Evolutionary conservation across 2,888 invertebrate genomes (phyloP), one percentile per base, ranked within the genome.

Genomic region (Folsomia candida): DNA sequence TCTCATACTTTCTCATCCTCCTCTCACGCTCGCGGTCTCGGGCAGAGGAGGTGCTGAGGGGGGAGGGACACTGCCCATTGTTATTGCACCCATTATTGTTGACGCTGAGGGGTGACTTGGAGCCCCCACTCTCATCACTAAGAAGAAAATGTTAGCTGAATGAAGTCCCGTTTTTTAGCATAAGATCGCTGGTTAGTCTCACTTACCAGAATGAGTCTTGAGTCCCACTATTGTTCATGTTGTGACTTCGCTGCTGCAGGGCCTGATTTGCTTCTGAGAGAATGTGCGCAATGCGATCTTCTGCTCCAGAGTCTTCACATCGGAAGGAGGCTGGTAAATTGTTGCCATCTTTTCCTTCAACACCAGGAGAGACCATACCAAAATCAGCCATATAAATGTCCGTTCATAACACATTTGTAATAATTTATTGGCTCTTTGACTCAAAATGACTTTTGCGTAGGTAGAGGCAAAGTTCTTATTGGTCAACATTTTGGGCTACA

Each of bases 221-320:
- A 75, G 75, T 78, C 72, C 76, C 75, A 72, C 72, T 75, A 20
- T 72, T 74, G 71, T 72, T 78, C 64, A 61, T 69, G 68, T 76
- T 74, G 54, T 75, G 71, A 70, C 72, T 58, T 59, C 78, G 72
- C 54, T 76, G 73, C 28, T 78, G 78, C 25, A 96, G 93, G 81
- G 94, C 88, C 81, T 93, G 92, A 67, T 93, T 92, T 25, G 97
- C 95, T 82, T 97, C 97, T 82, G 88, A 92, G 71, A 97, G 88
- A 82, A 97, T 96, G 84, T 95, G 95, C 63, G 91, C 92, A 78
- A 97, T 90, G 76, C 97, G 87, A 81, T 97, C 97, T 82, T 97
- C 97, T 28, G 93, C 93, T 80, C 90, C 88, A 79, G 89, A 89
- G 82, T 91, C 88, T 67, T 81, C 81, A 66, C 81, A 82, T 72